Percentiles rank a stretch among this genome's conserved stretches.
These are phyloP conservation scores for Coecobrya sp. DNA, from an alignment of 2,888 invertebrate species.

Conservation along the genomic window DNA sequence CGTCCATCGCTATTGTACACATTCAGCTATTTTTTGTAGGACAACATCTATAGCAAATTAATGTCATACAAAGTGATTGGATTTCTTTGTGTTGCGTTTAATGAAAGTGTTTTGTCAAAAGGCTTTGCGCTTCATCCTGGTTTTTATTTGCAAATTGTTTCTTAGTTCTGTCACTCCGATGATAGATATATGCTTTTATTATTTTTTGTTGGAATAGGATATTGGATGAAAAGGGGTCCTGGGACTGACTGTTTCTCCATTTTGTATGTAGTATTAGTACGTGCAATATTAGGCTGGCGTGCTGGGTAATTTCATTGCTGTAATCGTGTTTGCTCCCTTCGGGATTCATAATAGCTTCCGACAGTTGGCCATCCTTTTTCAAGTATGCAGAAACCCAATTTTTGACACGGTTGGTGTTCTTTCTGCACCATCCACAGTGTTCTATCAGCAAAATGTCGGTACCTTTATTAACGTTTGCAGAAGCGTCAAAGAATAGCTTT, in stretches of 20 bases:
- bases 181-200: not conserved
- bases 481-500: no score
- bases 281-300: not conserved
- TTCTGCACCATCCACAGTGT: not conserved
- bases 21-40: not conserved
- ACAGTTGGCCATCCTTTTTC: not conserved
- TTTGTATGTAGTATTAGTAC: not conserved
- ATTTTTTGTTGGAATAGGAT: not conserved
- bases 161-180: not conserved
- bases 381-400: not conserved
- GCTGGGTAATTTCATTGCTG: not conserved
- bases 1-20: conserved; percentile 16
- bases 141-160: not conserved
- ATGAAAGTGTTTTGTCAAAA: conserved; percentile 13
- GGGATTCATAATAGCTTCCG: conserved; percentile 14
- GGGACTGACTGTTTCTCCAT: not conserved
- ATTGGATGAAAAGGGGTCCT: not conserved
- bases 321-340: not conserved
- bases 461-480: no score
- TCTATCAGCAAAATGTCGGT: no score
- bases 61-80: conserved; percentile 17
- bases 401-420: conserved; percentile 17
- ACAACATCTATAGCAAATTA: conserved; percentile 28
- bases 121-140: not conserved
- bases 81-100: conserved; percentile 1